These are phyloP conservation scores for Epicampocera succincta DNA, from an alignment of 2,888 invertebrate genomes.

Conservation along the genomic window DNA sequence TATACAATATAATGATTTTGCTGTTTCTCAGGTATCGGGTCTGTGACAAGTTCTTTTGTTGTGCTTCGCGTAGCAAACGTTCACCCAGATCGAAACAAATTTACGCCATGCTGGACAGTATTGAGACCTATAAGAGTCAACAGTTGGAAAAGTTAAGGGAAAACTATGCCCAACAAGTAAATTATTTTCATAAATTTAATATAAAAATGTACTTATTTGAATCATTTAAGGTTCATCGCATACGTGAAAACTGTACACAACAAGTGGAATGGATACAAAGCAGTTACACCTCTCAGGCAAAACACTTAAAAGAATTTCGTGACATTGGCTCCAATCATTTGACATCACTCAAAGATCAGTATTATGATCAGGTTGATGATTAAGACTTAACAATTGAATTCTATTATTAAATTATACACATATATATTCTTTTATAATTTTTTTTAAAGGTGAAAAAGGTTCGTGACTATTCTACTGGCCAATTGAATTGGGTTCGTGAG, in stretches of 20 bases:
- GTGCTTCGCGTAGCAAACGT: slow-evolving; percentile 85
- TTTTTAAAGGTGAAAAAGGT: slow-evolving; percentile 90
- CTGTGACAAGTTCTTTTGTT: slow-evolving; percentile 86
- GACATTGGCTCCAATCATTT: slow-evolving; percentile 95
- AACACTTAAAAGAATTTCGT: slow-evolving; percentile 92
- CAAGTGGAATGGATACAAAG: slow-evolving; percentile 97
- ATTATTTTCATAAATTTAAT: slow-evolving; percentile 10
- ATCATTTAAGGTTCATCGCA: slow-evolving; percentile 87
- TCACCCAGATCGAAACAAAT: slow-evolving; percentile 92
- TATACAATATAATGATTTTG: too few relatives aligned
- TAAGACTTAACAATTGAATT: background rate
- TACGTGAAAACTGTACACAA: slow-evolving; percentile 95
- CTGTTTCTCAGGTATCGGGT: slow-evolving; percentile 81
- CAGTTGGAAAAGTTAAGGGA: slow-evolving; percentile 94
- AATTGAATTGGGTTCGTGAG: slow-evolving; percentile 96
- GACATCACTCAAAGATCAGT: slow-evolving; percentile 93
- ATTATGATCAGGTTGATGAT: slow-evolving; percentile 90
- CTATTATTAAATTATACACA: background rate
- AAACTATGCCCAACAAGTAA: slow-evolving; percentile 94
- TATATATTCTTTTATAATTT: background rate
- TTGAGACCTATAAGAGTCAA: slow-evolving; percentile 93
- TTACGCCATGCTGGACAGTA: slow-evolving; percentile 93
- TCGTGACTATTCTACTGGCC: slow-evolving; percentile 94
- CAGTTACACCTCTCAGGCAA: slow-evolving; percentile 94
- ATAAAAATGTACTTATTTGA: background rate